Evolutionary conservation across 2,113 vertebrate species (phyloP).

Genomic region (Macquaria ambigua): DNA sequence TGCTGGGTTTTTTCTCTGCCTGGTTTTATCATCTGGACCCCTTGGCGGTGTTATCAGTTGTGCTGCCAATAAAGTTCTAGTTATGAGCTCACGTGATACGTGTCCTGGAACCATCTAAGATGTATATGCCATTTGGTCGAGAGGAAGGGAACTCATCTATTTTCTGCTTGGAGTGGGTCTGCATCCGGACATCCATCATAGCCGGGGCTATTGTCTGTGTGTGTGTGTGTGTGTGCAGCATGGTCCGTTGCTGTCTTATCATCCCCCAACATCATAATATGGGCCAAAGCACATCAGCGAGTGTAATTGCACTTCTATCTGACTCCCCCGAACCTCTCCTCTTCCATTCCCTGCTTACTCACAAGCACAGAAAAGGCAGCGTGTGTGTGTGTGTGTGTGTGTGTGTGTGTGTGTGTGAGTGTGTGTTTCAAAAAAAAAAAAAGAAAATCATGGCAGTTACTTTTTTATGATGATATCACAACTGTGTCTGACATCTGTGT

Average conservation of each 20-base stretch:
- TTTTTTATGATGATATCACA: constrained; percentile 80
- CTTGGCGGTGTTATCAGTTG: constrained; percentile 23
- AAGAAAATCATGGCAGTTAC: constrained; percentile 32
- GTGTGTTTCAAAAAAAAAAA: not conserved
- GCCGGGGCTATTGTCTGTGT: constrained; percentile 51
- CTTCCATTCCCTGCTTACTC: constrained; percentile 54
- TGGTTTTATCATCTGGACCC: constrained; percentile 20
- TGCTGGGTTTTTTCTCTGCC: not conserved
- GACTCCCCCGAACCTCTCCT: constrained; percentile 51
- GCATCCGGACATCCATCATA: constrained; percentile 72
- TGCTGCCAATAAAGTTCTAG: constrained; percentile 46
- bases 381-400: not conserved
- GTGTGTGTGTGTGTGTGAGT: not conserved
- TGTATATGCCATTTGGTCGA: constrained; percentile 51
- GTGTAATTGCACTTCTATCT: constrained; percentile 76
- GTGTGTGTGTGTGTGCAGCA: constrained; percentile 17
- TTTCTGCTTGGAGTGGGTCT: constrained; percentile 60
- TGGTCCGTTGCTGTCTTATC: constrained; percentile 64
- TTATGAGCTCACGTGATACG: constrained; percentile 26
- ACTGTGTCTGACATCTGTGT: constrained; percentile 79
- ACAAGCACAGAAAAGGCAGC: constrained; percentile 4
- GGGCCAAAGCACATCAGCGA: constrained; percentile 75
- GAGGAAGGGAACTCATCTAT: constrained; percentile 63
- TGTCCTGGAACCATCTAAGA: constrained; percentile 47
- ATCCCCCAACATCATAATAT: constrained; percentile 73